Conservation (phyloP, 2,888 invertebrate species). For the Pristionchus arcanus region DNA sequence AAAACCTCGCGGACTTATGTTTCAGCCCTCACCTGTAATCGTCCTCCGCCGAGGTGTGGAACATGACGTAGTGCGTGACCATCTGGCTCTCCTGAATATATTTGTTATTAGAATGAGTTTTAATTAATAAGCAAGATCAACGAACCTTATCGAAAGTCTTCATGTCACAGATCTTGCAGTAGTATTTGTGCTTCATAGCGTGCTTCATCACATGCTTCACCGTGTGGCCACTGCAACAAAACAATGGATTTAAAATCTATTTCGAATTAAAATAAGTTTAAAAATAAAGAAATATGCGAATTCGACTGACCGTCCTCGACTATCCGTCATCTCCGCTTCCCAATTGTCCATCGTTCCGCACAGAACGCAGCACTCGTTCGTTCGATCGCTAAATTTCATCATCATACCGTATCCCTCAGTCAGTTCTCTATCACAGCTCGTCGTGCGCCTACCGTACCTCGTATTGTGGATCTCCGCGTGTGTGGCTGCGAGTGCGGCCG, state of each 20-base stretch:
- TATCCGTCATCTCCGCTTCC: neutral
- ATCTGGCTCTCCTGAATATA: neutral
- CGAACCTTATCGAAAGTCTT: neutral
- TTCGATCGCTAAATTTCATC: neutral
- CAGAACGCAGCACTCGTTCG: slow-evolving; percentile 1
- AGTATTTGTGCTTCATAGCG: neutral
- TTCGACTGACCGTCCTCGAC: neutral
- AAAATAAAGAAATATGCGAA: neutral
- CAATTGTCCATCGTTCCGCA: slow-evolving; percentile 44
- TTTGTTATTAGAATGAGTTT: neutral
- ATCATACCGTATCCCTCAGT: neutral
- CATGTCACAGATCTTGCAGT: slow-evolving; percentile 43
- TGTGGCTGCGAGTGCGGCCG: neutral
- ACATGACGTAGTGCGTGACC: slow-evolving; percentile 23
- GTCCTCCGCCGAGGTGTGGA: slow-evolving; percentile 25
- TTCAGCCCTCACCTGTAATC: neutral
- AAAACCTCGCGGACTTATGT: neutral
- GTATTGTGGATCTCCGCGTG: slow-evolving; percentile 3
- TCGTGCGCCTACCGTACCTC: neutral
- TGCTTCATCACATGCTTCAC: neutral
- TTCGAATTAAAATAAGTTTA: neutral
- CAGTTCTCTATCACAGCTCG: neutral
- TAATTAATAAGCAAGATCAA: neutral
- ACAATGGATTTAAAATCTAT: neutral
- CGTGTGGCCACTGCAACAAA: neutral